phyloP scores from a whole-genome alignment of 1,140 invertebrate genomes.

The Papilio helenus region DNA sequence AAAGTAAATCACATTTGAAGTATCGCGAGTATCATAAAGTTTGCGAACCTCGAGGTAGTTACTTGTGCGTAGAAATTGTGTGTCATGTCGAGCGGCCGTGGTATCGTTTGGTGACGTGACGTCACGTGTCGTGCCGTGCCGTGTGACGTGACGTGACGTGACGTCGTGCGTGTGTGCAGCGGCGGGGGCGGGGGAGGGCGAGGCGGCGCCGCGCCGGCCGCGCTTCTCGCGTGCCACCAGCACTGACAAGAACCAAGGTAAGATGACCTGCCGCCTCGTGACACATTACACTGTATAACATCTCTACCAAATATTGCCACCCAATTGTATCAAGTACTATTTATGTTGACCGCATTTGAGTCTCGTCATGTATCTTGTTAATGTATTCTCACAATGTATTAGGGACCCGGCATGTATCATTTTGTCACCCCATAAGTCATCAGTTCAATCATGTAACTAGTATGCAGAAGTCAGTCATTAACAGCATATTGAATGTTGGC shows the following conservation, averaged over 20 bases:
- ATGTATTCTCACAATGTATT: not conserved
- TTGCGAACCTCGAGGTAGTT: constrained; percentile 3
- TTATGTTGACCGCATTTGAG: not conserved
- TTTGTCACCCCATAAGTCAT: not conserved
- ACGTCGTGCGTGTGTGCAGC: constrained; percentile 58
- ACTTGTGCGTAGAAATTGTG: constrained; percentile 35
- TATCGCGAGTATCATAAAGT: not conserved
- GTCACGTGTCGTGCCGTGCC: constrained; percentile 36
- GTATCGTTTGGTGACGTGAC: constrained; percentile 27
- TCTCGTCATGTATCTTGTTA: not conserved
- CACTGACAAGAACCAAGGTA: constrained; percentile 78
- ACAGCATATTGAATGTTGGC: constrained; percentile 40
- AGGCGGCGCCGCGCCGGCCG: constrained; percentile 70
- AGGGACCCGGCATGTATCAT: not conserved
- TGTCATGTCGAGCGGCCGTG: constrained; percentile 8
- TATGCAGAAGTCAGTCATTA: constrained; percentile 69
- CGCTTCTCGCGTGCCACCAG: constrained; percentile 78
- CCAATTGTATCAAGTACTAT: not conserved
- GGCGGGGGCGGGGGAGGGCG: constrained; percentile 57
- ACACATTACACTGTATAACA: not conserved
- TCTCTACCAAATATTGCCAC: not conserved
- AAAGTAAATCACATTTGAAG: too few species aligned
- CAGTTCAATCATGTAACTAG: constrained; percentile 38
- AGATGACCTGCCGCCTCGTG: constrained; percentile 37
- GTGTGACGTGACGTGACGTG: constrained; percentile 42